These are phyloP conservation scores for Mustelus asterias DNA, from an alignment of 2,113 vertebrate species.

Conservation along the genomic window DNA sequence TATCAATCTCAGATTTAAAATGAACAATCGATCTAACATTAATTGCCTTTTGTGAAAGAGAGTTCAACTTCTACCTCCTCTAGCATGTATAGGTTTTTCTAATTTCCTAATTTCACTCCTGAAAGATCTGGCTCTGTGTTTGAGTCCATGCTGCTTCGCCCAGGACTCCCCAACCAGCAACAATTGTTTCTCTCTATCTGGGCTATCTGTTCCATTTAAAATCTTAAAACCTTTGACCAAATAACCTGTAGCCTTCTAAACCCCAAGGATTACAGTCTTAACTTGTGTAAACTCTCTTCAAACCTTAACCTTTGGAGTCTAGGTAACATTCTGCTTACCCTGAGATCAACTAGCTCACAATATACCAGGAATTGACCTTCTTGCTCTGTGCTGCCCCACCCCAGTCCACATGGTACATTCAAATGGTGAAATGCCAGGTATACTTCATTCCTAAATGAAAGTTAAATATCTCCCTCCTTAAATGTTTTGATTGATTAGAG, in stretches of 20 bases:
- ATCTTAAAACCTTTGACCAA: neutral
- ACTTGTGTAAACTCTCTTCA: neutral
- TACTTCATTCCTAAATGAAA: neutral
- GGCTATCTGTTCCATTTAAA: neutral
- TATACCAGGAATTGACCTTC: neutral
- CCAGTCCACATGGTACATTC: neutral
- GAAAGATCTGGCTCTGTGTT: neutral
- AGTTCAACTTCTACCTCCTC: neutral
- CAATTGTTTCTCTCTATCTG: neutral
- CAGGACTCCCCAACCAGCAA: neutral
- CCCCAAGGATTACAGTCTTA: neutral
- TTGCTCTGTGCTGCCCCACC: neutral
- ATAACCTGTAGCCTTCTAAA: neutral
- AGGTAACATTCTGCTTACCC: neutral
- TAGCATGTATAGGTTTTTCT: neutral
- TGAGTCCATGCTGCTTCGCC: neutral
- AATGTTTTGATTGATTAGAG: neutral
- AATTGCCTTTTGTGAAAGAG: neutral
- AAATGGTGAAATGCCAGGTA: neutral
- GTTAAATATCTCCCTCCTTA: neutral
- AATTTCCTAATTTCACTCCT: neutral
- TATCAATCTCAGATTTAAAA: neutral
- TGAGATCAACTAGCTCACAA: too few species aligned
- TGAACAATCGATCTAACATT: neutral
- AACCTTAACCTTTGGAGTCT: neutral